Evolutionary conservation across 2,888 invertebrate species (phyloP), one percentile per base, ranked within the genome.

Genomic region (Pseudococcus viburni): DNA sequence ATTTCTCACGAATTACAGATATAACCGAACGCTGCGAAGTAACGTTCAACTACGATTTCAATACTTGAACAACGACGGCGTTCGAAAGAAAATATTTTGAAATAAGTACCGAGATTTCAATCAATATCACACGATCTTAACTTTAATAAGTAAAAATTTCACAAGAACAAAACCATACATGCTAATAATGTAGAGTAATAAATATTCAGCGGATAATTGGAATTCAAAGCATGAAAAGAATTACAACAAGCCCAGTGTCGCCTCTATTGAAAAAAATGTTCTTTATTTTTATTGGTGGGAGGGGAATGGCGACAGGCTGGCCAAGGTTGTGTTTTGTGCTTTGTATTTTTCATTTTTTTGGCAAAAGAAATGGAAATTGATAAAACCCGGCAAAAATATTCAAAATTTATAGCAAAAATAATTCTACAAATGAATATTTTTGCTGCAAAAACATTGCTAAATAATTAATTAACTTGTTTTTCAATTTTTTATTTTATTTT

Each of bases 181-280:
- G 80, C 80, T 83, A 83, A 83, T 83, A 3, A 33, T 19, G 80
- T 80, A 19, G 19, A 83, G 46, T 83, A 42, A 42, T 42, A 42
- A 42, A 42, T 42, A 83, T 83, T 83, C 15, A 46, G 46, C 46
- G 33, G 80, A 42, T 83, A 33, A 39, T 83, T 46, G 80, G 80
- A 83, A 83, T 83, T 46, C 46, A 19, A 83, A 83, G 46, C 80
- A 83, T 46, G 80, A 83, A 83, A 83, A 83, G 80, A 83, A 80
- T 80, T 80, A n/a, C n/a, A 42, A 42, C n/a, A 42, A 42, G 80
- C 33, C 39, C 42, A 15, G 80, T 80, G 80, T 42, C 80, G 80
- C 80, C 80, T 80, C 80, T 80, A 42, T 42, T 80, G 80, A 80
- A 80, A 80, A 80, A 80, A 80, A 83, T 83, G 80, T 46, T 19